Conservation (phyloP, 2,797 vertebrate species). For the Arrhamphus sclerolepis region DNA sequence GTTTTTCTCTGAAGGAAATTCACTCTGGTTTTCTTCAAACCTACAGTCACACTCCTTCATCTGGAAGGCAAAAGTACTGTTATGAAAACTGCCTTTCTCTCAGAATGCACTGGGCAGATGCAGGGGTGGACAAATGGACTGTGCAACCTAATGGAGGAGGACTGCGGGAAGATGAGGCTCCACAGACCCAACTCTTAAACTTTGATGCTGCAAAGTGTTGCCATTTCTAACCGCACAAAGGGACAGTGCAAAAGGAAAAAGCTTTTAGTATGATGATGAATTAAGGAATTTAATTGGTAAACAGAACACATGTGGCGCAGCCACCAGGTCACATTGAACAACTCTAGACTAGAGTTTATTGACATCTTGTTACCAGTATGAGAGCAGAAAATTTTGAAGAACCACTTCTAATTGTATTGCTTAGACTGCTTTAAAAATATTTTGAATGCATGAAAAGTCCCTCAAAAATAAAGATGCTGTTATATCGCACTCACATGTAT, state of each 20-base stretch:
- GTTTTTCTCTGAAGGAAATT: background rate
- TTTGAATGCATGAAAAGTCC: background rate
- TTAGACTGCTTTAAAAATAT: constrained; percentile 4
- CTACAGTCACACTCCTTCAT: constrained; percentile 21
- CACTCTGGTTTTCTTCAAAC: constrained; percentile 40
- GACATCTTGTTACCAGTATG: constrained; percentile 2
- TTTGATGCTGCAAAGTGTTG: constrained; percentile 2
- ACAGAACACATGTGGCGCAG: constrained; percentile 9
- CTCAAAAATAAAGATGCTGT: constrained; percentile 1
- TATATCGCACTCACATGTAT: constrained; percentile 3
- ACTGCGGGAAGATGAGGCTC: constrained; percentile 27
- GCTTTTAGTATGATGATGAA: no score
- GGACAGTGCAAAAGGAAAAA: constrained; percentile 1
- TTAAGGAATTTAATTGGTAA: background rate
- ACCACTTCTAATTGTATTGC: background rate
- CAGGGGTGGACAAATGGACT: constrained; percentile 30
- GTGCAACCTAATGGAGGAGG: constrained; percentile 16
- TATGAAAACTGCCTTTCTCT: constrained; percentile 25
- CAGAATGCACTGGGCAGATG: constrained; percentile 34
- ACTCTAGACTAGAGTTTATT: constrained; percentile 4
- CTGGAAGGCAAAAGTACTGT: constrained; percentile 51
- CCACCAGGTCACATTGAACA: background rate
- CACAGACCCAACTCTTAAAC: constrained; percentile 9
- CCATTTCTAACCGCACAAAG: constrained; percentile 1
- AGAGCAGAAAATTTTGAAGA: constrained; percentile 3